Evolutionary conservation across 2,888 invertebrate genomes (phyloP).

Genomic region (Punctoribates punctum): DNA sequence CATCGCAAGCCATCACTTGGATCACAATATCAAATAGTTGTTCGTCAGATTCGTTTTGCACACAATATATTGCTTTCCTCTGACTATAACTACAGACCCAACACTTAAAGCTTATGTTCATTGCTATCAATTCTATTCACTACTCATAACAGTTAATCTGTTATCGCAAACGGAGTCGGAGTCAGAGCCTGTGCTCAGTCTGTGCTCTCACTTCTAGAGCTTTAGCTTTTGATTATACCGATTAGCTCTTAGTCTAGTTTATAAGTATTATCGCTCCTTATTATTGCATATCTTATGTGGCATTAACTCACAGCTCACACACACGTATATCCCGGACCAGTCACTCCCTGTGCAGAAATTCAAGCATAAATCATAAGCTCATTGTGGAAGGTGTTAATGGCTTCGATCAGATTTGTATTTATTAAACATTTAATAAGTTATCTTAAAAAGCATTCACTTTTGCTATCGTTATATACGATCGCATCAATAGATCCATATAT

Average conservation of each 20-base stretch:
- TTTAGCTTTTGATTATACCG: conserved; percentile 24
- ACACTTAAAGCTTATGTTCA: conserved; percentile 26
- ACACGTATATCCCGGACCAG: not conserved
- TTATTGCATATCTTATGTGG: conserved; percentile 13
- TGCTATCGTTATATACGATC: not conserved
- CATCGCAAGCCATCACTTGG: conserved; percentile 10
- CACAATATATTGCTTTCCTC: not conserved
- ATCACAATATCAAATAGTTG: conserved; percentile 10
- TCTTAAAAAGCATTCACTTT: not conserved
- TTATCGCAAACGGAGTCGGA: conserved; percentile 3
- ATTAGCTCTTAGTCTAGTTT: conserved; percentile 1
- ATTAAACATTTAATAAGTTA: not conserved
- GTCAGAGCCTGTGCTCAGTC: not conserved
- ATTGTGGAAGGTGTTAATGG: conserved; percentile 7
- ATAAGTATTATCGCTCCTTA: not conserved
- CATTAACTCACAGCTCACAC: not conserved
- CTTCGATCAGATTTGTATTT: not conserved
- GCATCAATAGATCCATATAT: not conserved
- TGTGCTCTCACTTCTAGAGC: not conserved
- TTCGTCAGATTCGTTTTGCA: conserved; percentile 3
- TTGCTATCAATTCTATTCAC: conserved; percentile 25
- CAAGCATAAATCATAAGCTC: not conserved
- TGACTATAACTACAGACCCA: not conserved
- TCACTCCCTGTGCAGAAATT: conserved; percentile 15
- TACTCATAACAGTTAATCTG: conserved; percentile 28